Evolutionary conservation across 2,797 vertebrate genomes (phyloP), one percentile per base, ranked within the genome.

Genomic region (Simalia tracyae): DNA sequence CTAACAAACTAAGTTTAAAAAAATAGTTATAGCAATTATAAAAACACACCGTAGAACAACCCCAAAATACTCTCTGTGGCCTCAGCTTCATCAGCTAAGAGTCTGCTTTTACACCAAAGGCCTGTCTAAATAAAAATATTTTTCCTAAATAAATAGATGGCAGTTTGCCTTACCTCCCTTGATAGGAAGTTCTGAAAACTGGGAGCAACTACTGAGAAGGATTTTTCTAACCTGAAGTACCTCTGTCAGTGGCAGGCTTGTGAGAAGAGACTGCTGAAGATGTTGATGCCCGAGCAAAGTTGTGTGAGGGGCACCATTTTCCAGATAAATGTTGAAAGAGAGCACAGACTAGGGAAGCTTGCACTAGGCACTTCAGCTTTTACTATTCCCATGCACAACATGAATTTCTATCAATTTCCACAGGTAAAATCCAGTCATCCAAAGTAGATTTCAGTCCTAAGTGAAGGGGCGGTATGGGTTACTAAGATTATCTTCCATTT

Each of bases 401-500:
- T 19, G 42, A 81, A 46, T 81, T 46, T 19, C 76, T 81, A 81
- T 22, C 76, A 24, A 46, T 81, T 81, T 81, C 72, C 19, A 46
- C 42, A 24, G 42, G 46, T 2, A 81, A 61, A 11, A 84, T 84
- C n/a, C 86, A 84, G 50, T 36, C 12, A 61, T 87, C 68, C 84
- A 61, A 28, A 36, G 24, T 66, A 90, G 89, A 88, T 84, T 90
- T 90, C 66, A 90, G 56, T 56, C 86, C 68, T 54, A 19, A 88
- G 24, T 86, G 50, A 84, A 60, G 56, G 26, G 81, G 12, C 50
- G 6, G n/a, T 90, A 68, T 86, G 87, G 81, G 90, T 90, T 88
- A 81, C 68, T 26, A 56, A 5, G 89, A 92, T 90, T 92, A 90
- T 92, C 89, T 90, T 46, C 84, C 4, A 1, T 63, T 92, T 92